A percentile compares a stretch with the other conserved stretches of the same genome.
Evolutionary conservation across 2,888 invertebrate species (phyloP).

Genomic region (Aphidius colemani): DNA sequence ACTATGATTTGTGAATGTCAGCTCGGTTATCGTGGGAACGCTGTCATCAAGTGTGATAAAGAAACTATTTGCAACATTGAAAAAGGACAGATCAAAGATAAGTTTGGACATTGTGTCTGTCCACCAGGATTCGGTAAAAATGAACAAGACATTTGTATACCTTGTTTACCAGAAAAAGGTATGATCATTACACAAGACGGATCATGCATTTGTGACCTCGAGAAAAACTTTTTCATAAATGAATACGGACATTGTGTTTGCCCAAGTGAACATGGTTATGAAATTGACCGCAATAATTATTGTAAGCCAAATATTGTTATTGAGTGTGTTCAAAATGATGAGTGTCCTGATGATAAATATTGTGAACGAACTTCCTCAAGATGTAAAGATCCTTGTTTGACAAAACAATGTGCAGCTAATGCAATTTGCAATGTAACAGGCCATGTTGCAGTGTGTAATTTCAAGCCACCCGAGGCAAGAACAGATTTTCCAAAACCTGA

Average conservation of each 20-base stretch:
- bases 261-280: constrained; percentile 72
- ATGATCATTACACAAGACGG: constrained; percentile 77
- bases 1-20: constrained; percentile 89
- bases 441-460: constrained; percentile 73
- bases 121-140: constrained; percentile 78
- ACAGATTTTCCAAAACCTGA: constrained; percentile 86
- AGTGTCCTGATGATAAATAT: constrained; percentile 77
- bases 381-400: constrained; percentile 80
- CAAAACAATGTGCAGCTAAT: constrained; percentile 75
- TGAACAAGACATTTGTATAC: constrained; percentile 76
- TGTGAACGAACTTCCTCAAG: constrained; percentile 73
- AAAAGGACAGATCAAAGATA: constrained; percentile 70
- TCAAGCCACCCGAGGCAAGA: constrained; percentile 50
- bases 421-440: constrained; percentile 79
- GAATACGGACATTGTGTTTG: constrained; percentile 79
- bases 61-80: constrained; percentile 69
- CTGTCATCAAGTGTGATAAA: constrained; percentile 80
- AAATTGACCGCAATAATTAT: constrained; percentile 66
- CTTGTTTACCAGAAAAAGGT: constrained; percentile 74
- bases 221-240: constrained; percentile 77
- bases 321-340: constrained; percentile 72
- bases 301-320: constrained; percentile 63
- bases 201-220: constrained; percentile 80
- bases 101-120: constrained; percentile 74
- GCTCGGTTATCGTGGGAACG: constrained; percentile 86